These are phyloP conservation scores for Sinotaia quadrata DNA, from an alignment of 2,888 invertebrate species.

Conservation along the genomic window DNA sequence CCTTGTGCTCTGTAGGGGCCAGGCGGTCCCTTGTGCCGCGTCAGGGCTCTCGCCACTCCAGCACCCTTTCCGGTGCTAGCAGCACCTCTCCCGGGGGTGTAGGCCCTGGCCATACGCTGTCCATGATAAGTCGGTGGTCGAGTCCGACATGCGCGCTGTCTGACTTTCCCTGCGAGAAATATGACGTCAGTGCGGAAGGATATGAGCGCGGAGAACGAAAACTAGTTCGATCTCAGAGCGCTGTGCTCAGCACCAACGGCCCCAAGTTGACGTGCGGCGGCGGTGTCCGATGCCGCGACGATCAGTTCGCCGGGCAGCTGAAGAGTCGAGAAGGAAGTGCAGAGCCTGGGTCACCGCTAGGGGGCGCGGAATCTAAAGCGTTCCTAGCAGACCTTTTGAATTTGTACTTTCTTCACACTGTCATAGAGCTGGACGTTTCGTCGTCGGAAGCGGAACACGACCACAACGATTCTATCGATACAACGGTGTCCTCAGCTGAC, in stretches of 20 bases:
- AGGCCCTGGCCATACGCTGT: not conserved
- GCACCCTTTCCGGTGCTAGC: slow-evolving; percentile 10
- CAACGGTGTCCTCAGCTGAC: not conserved
- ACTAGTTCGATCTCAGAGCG: too few species aligned
- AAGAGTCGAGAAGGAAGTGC: not conserved
- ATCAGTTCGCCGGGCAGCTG: not conserved
- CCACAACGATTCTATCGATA: not conserved
- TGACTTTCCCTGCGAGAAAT: slow-evolving; percentile 20
- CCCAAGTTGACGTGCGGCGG: not conserved
- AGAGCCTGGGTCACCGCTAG: slow-evolving; percentile 12
- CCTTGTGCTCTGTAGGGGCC: too few species aligned
- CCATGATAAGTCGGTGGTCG: not conserved
- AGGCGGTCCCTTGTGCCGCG: too few species aligned
- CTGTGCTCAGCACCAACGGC: too few species aligned
- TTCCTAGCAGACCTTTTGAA: slow-evolving; percentile 25
- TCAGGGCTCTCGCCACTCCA: slow-evolving; percentile 6
- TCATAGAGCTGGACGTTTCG: not conserved
- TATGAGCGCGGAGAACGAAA: slow-evolving; percentile 3
- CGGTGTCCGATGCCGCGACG: not conserved
- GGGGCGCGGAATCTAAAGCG: slow-evolving; percentile 15
- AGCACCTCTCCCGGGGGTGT: not conserved
- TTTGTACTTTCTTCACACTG: slow-evolving; percentile 15
- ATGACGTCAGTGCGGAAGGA: too few species aligned
- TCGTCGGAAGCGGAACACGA: not conserved
- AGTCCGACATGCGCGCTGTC: slow-evolving; percentile 2